Base-by-base conservation (phyloP, 2,797 vertebrate species). In the Fundulus diaphanus region DNA sequence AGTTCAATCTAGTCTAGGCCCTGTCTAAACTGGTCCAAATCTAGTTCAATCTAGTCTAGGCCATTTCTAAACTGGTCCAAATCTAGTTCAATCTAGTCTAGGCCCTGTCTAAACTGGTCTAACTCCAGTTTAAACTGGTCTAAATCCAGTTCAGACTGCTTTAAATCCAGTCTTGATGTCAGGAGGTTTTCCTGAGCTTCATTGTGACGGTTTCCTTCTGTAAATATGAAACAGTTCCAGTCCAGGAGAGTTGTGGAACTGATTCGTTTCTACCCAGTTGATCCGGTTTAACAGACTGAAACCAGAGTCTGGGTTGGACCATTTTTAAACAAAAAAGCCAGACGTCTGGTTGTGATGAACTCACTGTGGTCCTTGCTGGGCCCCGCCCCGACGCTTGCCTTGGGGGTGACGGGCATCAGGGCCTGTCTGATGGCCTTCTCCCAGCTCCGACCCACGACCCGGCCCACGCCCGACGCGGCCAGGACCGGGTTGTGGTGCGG, bases 351-450 rank as follows among this genome's bases (percentile, higher is more conserved):
- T n/a, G 22, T n/a, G 24, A 52, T n/a, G 59, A 37, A 65, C 98
- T 98, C 92, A 99, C 98, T 98, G 94, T 99, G 97, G 87, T 98
- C 97, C 93, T 96, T 99, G 86, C 97, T 97, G 85, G 96, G 97
- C 74, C 96, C 97, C 11, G 93, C 93, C 83, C 95, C 93, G 77
- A 98, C 79, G 22, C 98, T 99, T 82, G 97, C 95, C 92, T 99
- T 97, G 81, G 98, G 98, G 11, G 98, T 99, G 82, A 99, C 98
- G 22, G 98, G 98, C 98, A 99, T 99, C 91, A 99, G 95, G 82
- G 98, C 98, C 89, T 99, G 98, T 87, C 97, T 95, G 92, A 99
- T 97, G 91, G 98, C 97, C 90, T 97, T 98, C 94, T 99, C 97
- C 98, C 98, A 99, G 92, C 97, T 96, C 90, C 97, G 97, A 48